phyloP scores from a whole-genome alignment of 2,888 invertebrate genomes.

The Fissipunctia ypsillon region DNA sequence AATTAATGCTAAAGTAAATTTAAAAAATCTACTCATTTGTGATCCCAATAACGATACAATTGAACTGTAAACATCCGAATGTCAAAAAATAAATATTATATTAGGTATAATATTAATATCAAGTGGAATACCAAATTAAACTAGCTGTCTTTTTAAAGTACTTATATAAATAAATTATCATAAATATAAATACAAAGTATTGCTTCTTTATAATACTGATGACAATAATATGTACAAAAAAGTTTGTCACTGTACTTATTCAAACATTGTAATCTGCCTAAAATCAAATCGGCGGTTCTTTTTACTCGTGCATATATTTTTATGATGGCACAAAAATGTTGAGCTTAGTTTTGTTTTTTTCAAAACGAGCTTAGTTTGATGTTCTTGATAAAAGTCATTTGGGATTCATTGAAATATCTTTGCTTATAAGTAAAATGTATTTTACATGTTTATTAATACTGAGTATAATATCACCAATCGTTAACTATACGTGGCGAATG shows the following conservation, averaged over 20 bases:
- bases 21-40: not conserved
- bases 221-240: slow-evolving; percentile 54
- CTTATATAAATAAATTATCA: slow-evolving; percentile 20
- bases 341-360: slow-evolving; percentile 60
- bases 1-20: not conserved
- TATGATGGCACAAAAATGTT: slow-evolving; percentile 63
- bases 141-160: slow-evolving; percentile 2
- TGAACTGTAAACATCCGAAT: not conserved
- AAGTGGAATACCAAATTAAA: slow-evolving; percentile 10
- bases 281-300: slow-evolving; percentile 36
- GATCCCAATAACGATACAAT: slow-evolving; percentile 10
- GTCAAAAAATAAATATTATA: slow-evolving; percentile 1
- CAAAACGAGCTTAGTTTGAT: slow-evolving; percentile 50
- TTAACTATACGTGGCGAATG: slow-evolving; percentile 65
- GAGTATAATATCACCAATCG: slow-evolving; percentile 76
- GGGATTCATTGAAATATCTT: slow-evolving; percentile 48
- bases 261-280: slow-evolving; percentile 28
- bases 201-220: slow-evolving; percentile 63
- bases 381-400: slow-evolving; percentile 46
- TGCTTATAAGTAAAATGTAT: slow-evolving; percentile 71
- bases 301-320: slow-evolving; percentile 22
- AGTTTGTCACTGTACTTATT: slow-evolving; percentile 34
- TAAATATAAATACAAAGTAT: slow-evolving; percentile 39
- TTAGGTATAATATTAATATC: slow-evolving; percentile 6
- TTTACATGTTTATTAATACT: slow-evolving; percentile 81